Conservation (phyloP, 2,888 invertebrate genomes). For the Pseudococcus longispinus region DNA sequence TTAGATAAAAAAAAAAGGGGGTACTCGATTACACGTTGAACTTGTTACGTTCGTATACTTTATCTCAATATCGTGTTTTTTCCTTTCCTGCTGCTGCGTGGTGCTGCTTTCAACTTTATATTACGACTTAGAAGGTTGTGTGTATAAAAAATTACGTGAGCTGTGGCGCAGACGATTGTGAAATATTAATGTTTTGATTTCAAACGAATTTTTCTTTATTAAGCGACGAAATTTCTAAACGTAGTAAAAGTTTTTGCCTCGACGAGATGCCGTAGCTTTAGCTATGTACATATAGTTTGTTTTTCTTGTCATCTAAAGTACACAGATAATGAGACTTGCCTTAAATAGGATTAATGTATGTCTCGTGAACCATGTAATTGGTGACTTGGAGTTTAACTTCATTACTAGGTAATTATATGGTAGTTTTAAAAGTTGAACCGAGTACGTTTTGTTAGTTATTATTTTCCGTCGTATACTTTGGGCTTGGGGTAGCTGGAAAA, state of each 20-base stretch:
- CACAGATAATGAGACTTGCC: constrained; percentile 18
- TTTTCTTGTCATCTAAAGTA: constrained; percentile 25
- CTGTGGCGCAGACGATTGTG: background rate
- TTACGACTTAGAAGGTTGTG: background rate
- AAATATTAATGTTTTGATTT: constrained; percentile 16
- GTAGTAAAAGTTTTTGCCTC: background rate
- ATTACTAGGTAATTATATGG: constrained; percentile 32
- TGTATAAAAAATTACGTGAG: background rate
- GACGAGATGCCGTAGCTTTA: background rate
- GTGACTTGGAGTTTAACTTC: constrained; percentile 27
- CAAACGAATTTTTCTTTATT: constrained; percentile 12
- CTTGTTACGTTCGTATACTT: background rate
- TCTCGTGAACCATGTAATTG: constrained; percentile 39
- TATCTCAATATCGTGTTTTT: background rate
- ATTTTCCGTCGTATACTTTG: background rate
- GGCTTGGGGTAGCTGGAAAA: background rate
- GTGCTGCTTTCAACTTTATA: background rate
- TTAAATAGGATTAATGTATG: constrained; percentile 35
- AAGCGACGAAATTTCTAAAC: constrained; percentile 14
- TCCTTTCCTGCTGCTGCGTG: too few species aligned
- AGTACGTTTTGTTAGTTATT: constrained; percentile 7
- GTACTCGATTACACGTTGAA: background rate
- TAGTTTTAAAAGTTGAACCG: constrained; percentile 30
- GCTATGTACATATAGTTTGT: background rate
- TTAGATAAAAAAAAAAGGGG: background rate